A percentile compares a stretch with the other conserved stretches of the same genome.
Conservation (phyloP, 2,113 vertebrate species). For the Crotalus helleri region DNA sequence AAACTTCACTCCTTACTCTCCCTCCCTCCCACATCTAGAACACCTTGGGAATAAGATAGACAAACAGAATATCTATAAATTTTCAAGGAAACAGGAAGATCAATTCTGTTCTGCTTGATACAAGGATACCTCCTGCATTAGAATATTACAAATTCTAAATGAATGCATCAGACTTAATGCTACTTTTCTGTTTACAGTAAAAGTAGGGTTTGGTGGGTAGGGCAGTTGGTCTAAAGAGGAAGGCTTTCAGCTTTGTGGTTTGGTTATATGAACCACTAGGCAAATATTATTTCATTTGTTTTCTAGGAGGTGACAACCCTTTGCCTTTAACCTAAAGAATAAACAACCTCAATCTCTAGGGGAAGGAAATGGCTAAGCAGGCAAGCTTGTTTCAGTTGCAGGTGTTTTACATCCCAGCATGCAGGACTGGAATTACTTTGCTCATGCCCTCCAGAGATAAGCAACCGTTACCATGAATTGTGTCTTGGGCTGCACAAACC, state of each 20-base stretch:
- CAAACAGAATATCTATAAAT: neutral
- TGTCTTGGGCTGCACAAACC: constrained; percentile 36
- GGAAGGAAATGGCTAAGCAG: constrained; percentile 40
- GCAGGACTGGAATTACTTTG: neutral
- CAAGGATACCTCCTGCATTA: neutral
- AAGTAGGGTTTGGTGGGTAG: neutral
- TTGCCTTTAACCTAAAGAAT: neutral
- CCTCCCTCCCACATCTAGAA: neutral
- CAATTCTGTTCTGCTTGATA: neutral
- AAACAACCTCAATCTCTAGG: neutral
- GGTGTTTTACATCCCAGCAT: neutral
- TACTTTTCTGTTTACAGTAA: neutral
- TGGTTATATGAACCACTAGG: neutral
- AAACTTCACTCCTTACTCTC: neutral
- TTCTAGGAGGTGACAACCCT: neutral
- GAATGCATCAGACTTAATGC: too few relatives aligned
- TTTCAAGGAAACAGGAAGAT: neutral
- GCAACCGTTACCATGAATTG: constrained; percentile 31
- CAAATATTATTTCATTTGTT: constrained; percentile 23
- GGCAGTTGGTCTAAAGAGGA: neutral
- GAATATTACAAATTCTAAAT: neutral
- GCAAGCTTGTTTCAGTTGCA: constrained; percentile 1
- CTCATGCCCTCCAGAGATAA: constrained; percentile 2
- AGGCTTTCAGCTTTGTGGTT: neutral
- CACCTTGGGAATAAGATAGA: neutral